Evolutionary conservation across 1,140 invertebrate genomes (phyloP).

Genomic region (Hypsibius dujardini): DNA sequence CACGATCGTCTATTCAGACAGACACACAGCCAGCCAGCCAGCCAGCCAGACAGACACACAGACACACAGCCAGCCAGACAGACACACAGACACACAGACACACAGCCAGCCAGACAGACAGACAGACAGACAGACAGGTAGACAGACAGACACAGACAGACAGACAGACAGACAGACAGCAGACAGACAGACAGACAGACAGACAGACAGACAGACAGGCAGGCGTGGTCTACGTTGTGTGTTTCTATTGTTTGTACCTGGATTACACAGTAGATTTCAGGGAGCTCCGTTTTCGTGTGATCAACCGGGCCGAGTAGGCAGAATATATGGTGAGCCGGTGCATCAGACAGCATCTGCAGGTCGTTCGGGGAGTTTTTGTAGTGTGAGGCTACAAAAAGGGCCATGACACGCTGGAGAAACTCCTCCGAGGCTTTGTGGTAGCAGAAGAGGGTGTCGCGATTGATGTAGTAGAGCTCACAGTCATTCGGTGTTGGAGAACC

Average conservation of each 20-base stretch:
- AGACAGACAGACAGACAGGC: too few relatives aligned
- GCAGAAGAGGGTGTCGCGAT: slow-evolving; percentile 82
- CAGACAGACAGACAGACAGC: too few relatives aligned
- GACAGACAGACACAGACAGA: too few relatives aligned
- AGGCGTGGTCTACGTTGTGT: too few relatives aligned
- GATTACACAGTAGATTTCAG: slow-evolving; percentile 75
- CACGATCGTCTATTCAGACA: background rate
- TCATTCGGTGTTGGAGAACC: slow-evolving; percentile 66
- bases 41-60: too few relatives aligned
- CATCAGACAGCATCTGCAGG: slow-evolving; percentile 94
- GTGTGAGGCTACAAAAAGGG: slow-evolving; percentile 88
- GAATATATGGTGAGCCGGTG: slow-evolving; percentile 91
- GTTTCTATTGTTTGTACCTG: slow-evolving; percentile 40
- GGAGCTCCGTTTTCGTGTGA: slow-evolving; percentile 47
- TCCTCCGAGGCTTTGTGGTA: slow-evolving; percentile 86
- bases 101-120: too few relatives aligned
- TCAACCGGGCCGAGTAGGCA: slow-evolving; percentile 72
- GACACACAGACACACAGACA: too few relatives aligned
- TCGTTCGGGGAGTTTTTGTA: slow-evolving; percentile 99
- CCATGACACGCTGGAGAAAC: slow-evolving; percentile 76
- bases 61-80: too few relatives aligned
- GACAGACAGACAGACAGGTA: too few relatives aligned
- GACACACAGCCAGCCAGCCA: too few relatives aligned
- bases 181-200: too few relatives aligned
- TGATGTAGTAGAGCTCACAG: slow-evolving; percentile 64